These are phyloP conservation scores for Eira barbara DNA, from an alignment of 2,113 vertebrate genomes.

Conservation along the genomic window DNA sequence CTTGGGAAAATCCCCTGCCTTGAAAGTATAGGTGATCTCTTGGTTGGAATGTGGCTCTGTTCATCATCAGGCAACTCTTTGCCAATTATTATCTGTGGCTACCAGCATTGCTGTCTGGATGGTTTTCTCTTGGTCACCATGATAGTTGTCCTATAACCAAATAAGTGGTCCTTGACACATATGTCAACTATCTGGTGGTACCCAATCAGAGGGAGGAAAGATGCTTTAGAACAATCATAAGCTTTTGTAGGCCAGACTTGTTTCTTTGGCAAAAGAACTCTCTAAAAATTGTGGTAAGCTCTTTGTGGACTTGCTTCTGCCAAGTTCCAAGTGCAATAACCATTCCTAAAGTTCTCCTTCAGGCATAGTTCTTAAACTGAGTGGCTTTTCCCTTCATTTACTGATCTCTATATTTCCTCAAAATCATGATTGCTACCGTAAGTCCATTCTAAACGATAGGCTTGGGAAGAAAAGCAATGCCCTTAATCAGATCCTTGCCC, in stretches of 20 bases:
- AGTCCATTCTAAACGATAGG: background rate
- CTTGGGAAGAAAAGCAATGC: background rate
- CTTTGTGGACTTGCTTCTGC: background rate
- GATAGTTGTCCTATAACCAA: background rate
- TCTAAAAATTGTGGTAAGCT: background rate
- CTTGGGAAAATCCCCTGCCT: background rate
- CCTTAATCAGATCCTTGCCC: background rate
- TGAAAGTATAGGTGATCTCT: background rate
- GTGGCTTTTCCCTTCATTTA: background rate
- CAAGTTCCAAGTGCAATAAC: background rate
- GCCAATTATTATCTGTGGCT: background rate
- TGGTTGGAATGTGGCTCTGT: background rate
- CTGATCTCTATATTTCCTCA: background rate
- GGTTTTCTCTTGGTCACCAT: background rate
- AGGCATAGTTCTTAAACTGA: background rate
- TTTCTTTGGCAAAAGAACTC: background rate
- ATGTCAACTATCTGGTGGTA: background rate
- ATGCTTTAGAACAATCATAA: background rate
- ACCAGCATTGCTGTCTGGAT: background rate
- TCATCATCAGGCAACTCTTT: background rate
- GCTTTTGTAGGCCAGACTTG: background rate
- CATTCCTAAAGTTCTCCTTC: background rate
- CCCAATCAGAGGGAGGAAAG: background rate
- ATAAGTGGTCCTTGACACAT: background rate
- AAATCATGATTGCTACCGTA: background rate